A percentile compares a stretch with the other conserved stretches of the same genome.
Conservation (phyloP, 2,113 vertebrate genomes). For the Apus apus region DNA sequence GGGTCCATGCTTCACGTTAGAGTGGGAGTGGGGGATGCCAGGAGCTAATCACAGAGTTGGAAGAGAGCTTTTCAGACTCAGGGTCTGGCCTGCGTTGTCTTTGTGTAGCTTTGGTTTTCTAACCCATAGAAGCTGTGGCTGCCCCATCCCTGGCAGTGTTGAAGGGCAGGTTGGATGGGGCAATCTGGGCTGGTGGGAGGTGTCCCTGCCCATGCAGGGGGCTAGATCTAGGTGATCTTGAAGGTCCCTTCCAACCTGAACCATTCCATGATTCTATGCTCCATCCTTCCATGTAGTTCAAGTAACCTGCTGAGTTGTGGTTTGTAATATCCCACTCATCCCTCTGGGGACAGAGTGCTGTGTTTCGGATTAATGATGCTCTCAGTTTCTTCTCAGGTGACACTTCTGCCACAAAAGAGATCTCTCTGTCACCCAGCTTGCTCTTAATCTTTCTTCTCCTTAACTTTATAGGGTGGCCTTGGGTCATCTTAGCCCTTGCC, state of each 20-base stretch:
- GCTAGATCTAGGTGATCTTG: too few species aligned
- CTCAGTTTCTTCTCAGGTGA: neutral
- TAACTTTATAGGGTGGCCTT: neutral
- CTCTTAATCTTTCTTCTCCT: neutral
- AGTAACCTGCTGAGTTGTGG: neutral
- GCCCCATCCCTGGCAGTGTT: too few species aligned
- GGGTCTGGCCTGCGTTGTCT: accelerated
- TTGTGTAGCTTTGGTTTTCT: neutral
- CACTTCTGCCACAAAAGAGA: neutral
- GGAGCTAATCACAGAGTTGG: neutral
- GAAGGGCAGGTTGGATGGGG: too few species aligned
- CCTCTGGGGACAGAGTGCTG: neutral
- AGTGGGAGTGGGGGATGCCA: neutral
- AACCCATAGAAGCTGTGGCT: too few species aligned
- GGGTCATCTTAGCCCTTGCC: neutral
- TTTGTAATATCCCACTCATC: accelerated
- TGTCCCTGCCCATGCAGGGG: too few species aligned
- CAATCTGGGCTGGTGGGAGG: too few species aligned
- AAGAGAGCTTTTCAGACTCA: neutral
- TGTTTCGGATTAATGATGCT: accelerated
- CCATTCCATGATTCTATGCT: neutral
- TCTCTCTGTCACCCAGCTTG: neutral
- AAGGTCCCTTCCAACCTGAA: too few species aligned
- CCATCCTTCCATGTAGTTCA: neutral
- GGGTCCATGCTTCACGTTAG: neutral